phyloP scores from a whole-genome alignment of 2,797 vertebrate genomes.

The Xenops minutus region DNA sequence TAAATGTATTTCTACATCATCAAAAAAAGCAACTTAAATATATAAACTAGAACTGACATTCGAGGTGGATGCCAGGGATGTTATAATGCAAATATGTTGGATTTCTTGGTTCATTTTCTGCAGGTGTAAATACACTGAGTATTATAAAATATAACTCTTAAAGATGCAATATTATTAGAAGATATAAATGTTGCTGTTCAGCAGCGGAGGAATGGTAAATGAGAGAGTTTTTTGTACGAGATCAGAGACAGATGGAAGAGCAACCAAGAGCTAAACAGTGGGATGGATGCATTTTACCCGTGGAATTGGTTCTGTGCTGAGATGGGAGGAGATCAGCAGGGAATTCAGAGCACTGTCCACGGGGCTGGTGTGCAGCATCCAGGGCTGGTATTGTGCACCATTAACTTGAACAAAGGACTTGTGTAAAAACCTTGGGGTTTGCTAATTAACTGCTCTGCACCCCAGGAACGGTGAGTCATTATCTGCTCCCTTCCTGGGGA shows the following conservation, averaged over 20 bases:
- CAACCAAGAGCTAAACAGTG: background rate
- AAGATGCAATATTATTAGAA: background rate
- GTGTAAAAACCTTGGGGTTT: slow-evolving; percentile 25
- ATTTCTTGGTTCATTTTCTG: background rate
- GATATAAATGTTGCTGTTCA: background rate
- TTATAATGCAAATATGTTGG: fast-evolving
- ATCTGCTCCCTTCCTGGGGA: slow-evolving; percentile 12
- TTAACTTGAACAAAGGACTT: slow-evolving; percentile 19
- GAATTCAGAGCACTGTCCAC: background rate
- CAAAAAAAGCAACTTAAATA: background rate
- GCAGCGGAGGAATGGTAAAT: background rate
- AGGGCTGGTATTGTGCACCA: background rate
- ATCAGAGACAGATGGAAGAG: background rate
- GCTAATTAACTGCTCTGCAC: slow-evolving; percentile 53
- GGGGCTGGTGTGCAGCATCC: background rate
- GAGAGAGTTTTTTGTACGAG: background rate
- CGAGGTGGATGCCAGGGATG: background rate
- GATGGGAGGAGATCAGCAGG: background rate
- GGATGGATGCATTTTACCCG: fast-evolving
- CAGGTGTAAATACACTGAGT: background rate
- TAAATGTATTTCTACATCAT: background rate
- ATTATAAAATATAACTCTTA: background rate
- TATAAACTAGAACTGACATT: background rate
- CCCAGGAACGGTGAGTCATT: slow-evolving; percentile 29
- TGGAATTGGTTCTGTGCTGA: background rate